Conservation (phyloP, 2,888 invertebrate species). For the Pardosa pseudoannulata region DNA sequence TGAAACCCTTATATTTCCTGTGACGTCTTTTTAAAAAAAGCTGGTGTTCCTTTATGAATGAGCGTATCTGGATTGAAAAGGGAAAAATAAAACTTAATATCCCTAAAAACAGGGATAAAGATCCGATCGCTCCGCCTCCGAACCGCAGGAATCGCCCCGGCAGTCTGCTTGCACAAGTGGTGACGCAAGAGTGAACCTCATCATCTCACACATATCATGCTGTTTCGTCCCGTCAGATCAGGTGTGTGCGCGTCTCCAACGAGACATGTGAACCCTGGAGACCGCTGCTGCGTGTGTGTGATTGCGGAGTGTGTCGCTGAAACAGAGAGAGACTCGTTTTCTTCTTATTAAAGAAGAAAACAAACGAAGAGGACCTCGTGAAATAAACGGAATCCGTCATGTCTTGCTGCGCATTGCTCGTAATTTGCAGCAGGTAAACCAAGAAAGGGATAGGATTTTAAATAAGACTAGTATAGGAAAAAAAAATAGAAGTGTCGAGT, state of each 20-base stretch:
- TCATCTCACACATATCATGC: neutral
- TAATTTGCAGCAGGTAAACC: neutral
- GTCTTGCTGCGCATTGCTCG: neutral
- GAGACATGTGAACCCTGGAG: neutral
- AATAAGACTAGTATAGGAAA: too few species aligned
- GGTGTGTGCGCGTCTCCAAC: neutral
- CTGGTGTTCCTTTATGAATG: too few species aligned
- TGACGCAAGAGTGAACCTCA: constrained; percentile 3
- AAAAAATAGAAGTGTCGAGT: too few species aligned
- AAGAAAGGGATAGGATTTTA: too few species aligned
- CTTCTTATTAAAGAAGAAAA: neutral
- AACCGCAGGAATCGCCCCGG: neutral
- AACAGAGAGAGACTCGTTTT: neutral
- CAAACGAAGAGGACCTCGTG: too few species aligned
- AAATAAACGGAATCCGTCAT: too few species aligned
- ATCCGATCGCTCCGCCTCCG: neutral
- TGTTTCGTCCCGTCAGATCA: neutral
- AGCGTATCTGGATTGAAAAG: too few species aligned
- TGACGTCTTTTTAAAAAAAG: too few species aligned
- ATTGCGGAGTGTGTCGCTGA: neutral
- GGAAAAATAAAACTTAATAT: too few species aligned
- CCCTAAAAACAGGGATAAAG: too few species aligned
- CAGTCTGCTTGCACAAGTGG: neutral
- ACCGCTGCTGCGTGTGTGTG: neutral
- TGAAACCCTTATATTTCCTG: too few species aligned